Evolutionary conservation across 2,888 invertebrate genomes (phyloP).

Genomic region (Zygothrica quintamaculata): DNA sequence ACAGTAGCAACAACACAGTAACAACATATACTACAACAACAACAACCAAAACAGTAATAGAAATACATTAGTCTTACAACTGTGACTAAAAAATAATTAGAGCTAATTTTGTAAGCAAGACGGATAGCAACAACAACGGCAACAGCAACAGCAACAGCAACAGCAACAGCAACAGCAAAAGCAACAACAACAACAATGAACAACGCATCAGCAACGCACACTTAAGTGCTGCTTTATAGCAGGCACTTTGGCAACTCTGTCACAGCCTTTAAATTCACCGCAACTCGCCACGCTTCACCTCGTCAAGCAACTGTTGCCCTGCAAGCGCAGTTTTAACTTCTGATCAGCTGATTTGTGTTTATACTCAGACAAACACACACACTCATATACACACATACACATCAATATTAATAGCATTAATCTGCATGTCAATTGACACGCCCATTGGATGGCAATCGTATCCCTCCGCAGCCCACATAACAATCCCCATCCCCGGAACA

Average conservation of each 20-base stretch:
- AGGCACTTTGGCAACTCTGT: constrained; percentile 52
- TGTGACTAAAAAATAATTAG: constrained; percentile 69
- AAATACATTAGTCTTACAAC: constrained; percentile 52
- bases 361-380: constrained; percentile 8
- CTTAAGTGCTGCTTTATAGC: constrained; percentile 50
- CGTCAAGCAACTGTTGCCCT: not conserved
- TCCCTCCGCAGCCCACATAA: constrained; percentile 45
- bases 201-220: constrained; percentile 30
- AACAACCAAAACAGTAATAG: constrained; percentile 11
- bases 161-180: constrained; percentile 10
- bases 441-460: constrained; percentile 32
- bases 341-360: constrained; percentile 43
- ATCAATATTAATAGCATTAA: constrained; percentile 19
- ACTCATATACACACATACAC: not conserved
- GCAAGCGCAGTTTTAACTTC: constrained; percentile 20
- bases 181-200: constrained; percentile 10
- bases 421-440: constrained; percentile 52
- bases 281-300: not conserved
- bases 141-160: constrained; percentile 22
- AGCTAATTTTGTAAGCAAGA: constrained; percentile 57
- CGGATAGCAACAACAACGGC: constrained; percentile 22
- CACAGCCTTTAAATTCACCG: constrained; percentile 34
- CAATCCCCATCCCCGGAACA: constrained; percentile 20
- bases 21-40: not conserved
- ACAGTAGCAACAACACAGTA: constrained; percentile 19